Conservation (phyloP, 2,113 vertebrate species). For the Centrocercus urophasianus region DNA sequence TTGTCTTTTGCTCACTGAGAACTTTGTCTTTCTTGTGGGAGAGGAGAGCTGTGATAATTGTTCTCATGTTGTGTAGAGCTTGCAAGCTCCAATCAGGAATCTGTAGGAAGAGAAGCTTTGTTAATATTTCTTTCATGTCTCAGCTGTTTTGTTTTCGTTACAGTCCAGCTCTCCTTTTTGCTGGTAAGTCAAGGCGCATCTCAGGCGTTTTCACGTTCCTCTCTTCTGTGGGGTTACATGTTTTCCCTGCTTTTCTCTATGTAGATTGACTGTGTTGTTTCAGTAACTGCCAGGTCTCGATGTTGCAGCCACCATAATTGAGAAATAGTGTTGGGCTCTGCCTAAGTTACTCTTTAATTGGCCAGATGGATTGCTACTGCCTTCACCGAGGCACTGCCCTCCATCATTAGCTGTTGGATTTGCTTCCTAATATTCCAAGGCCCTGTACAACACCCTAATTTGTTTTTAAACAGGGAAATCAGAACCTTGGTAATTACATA, state of each 20-base stretch:
- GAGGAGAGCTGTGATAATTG: neutral
- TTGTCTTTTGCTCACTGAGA: neutral
- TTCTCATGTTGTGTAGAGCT: neutral
- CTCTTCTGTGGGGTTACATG: neutral
- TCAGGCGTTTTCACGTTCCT: neutral
- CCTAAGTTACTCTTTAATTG: conserved; percentile 40
- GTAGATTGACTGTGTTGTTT: neutral
- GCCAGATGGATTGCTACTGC: neutral
- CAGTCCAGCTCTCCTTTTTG: neutral
- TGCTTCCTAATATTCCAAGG: neutral
- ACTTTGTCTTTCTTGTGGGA: conserved; percentile 10
- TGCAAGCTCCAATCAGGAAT: neutral
- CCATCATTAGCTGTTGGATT: conserved; percentile 39
- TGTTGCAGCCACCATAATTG: conserved; percentile 34
- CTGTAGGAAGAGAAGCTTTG: neutral
- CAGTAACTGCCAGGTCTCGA: neutral
- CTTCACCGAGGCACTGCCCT: neutral
- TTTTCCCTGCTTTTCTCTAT: neutral
- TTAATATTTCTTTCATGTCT: neutral
- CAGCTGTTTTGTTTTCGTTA: neutral
- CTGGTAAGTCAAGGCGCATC: neutral
- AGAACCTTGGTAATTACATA: conserved; percentile 50
- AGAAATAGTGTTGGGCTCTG: neutral
- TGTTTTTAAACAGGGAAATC: conserved; percentile 66
- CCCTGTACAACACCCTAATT: conserved; percentile 44